Conservation (phyloP, 2,888 invertebrate species). For the Hydroisotoma schaefferi region DNA sequence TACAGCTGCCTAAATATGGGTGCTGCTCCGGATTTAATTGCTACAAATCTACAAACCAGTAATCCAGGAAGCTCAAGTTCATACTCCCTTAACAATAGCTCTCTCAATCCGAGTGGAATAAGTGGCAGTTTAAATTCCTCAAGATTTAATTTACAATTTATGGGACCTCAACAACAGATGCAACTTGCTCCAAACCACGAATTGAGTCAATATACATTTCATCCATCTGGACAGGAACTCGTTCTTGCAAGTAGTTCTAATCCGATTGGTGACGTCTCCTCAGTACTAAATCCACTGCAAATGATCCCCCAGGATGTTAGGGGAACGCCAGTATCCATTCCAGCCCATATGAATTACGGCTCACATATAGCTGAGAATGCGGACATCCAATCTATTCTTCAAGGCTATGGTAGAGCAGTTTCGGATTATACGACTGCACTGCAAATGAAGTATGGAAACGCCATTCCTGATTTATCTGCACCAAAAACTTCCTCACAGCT, state of each 20-base stretch:
- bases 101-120: constrained; percentile 20
- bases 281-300: neutral
- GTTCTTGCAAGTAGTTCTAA: neutral
- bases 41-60: constrained; percentile 26
- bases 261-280: neutral
- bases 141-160: constrained; percentile 38
- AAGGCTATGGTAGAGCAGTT: constrained; percentile 51
- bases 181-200: neutral
- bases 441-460: constrained; percentile 43
- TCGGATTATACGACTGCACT: constrained; percentile 54
- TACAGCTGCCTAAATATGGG: constrained; percentile 13
- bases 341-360: neutral
- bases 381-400: neutral
- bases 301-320: neutral
- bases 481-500: neutral
- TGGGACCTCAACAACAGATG: constrained; percentile 28
- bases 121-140: constrained; percentile 36
- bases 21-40: constrained; percentile 42
- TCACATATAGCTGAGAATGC: neutral
- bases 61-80: constrained; percentile 44
- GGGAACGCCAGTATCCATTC: neutral
- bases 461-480: neutral
- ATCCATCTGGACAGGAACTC: constrained; percentile 36
- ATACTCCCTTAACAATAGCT: constrained; percentile 41
- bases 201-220: constrained; percentile 36